phyloP scores from a whole-genome alignment of 2,888 invertebrate genomes.

The Rhodophaea formosa region DNA sequence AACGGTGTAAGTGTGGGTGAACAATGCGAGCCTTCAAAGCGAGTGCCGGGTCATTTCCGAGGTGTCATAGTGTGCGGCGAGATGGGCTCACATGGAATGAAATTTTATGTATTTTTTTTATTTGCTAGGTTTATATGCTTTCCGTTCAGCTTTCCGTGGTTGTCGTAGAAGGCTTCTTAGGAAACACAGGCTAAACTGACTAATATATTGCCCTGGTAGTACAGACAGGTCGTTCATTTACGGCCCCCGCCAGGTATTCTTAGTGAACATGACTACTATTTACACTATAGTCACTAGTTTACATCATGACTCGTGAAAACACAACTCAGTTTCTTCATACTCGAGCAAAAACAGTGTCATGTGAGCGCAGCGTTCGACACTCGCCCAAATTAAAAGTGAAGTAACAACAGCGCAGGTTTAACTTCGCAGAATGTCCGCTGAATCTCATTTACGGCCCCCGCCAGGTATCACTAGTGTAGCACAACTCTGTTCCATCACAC shows the following conservation, averaged over 20 bases:
- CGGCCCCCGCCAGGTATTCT: too few relatives aligned
- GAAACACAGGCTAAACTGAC: too few relatives aligned
- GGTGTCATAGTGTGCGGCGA: constrained; percentile 35
- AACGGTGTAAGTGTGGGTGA: constrained; percentile 29
- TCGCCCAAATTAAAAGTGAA: constrained; percentile 68
- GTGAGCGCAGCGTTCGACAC: constrained; percentile 22
- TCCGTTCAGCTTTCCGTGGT: too few relatives aligned
- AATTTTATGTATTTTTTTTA: neutral
- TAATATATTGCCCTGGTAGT: too few relatives aligned
- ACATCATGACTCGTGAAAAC: constrained; percentile 28
- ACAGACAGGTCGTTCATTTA: too few relatives aligned
- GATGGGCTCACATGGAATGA: constrained; percentile 22
- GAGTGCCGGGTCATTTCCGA: constrained; percentile 45
- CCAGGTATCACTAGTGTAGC: constrained; percentile 29
- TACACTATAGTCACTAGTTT: too few relatives aligned
- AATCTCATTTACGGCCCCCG: constrained; percentile 55
- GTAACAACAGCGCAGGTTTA: constrained; percentile 51
- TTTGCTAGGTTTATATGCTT: too few relatives aligned
- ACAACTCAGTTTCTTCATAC: constrained; percentile 24
- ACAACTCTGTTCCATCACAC: constrained; percentile 19
- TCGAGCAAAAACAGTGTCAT: neutral
- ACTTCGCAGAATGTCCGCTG: constrained; percentile 63
- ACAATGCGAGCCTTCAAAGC: constrained; percentile 45
- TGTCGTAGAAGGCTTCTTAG: too few relatives aligned
- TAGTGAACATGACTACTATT: too few relatives aligned